These are phyloP conservation scores for Chiloscyllium plagiosum DNA, from an alignment of 2,113 vertebrate genomes.

Conservation along the genomic window DNA sequence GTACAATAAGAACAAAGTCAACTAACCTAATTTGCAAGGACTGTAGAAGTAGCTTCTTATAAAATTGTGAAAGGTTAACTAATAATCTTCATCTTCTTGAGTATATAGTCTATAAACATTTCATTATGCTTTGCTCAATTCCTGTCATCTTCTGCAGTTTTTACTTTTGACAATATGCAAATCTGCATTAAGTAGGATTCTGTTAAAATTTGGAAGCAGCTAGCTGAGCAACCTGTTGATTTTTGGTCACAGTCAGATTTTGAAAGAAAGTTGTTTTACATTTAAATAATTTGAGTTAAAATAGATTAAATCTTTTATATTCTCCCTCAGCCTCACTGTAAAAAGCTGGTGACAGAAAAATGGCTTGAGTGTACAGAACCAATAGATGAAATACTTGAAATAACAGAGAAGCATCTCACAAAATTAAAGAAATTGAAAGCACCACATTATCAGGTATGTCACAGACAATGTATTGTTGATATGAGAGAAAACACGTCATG, in stretches of 20 bases:
- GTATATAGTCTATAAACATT: background rate
- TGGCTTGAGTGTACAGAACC: constrained; percentile 58
- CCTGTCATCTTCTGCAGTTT: background rate
- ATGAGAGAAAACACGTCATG: background rate
- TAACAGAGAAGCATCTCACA: constrained; percentile 46
- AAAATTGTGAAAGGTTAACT: background rate
- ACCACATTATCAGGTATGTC: constrained; percentile 60
- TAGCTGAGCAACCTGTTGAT: background rate
- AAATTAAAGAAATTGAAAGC: constrained; percentile 56
- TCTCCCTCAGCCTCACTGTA: constrained; percentile 57
- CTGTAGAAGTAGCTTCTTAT: background rate
- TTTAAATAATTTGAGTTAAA: background rate
- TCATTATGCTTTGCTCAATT: background rate
- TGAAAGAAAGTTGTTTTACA: background rate
- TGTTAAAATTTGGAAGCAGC: background rate
- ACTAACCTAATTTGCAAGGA: background rate
- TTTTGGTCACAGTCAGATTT: background rate
- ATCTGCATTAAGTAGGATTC: background rate
- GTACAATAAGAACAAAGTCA: constrained; percentile 48
- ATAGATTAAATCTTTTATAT: constrained; percentile 9
- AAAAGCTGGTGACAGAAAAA: constrained; percentile 59
- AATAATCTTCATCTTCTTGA: background rate
- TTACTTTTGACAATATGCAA: background rate
- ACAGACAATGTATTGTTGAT: background rate
- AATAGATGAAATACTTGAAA: constrained; percentile 57